phyloP scores from a whole-genome alignment of 2,113 vertebrate species.

The Dipodomys merriami region DNA sequence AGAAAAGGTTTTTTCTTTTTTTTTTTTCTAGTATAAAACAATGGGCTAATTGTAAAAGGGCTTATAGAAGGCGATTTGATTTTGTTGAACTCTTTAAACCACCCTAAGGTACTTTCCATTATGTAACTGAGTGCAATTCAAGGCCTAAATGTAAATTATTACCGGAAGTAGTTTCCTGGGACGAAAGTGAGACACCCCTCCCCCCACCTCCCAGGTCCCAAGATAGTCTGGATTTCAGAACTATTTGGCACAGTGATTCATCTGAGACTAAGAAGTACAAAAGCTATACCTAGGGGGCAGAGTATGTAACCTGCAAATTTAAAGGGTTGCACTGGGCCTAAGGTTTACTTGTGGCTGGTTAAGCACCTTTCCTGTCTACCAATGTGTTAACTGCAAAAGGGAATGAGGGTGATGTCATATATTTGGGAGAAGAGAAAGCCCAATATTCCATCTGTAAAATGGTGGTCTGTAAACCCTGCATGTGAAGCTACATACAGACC shows the following conservation, averaged over 20 bases:
- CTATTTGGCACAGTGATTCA: not conserved
- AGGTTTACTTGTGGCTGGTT: not conserved
- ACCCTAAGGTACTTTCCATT: conserved; percentile 55
- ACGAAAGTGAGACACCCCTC: not conserved
- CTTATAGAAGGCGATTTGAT: conserved; percentile 52
- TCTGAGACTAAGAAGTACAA: not conserved
- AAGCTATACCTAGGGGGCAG: not conserved
- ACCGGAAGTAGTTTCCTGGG: not conserved
- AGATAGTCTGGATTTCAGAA: not conserved
- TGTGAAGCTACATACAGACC: no score
- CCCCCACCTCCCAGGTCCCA: not conserved
- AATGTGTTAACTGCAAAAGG: not conserved
- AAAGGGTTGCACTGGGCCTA: not conserved
- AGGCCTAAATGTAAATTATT: conserved; percentile 8
- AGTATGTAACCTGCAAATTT: not conserved
- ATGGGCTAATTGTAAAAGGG: conserved; percentile 60
- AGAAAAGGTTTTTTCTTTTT: not conserved
- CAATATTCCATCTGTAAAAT: not conserved
- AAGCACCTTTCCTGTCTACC: not conserved
- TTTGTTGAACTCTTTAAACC: conserved; percentile 60
- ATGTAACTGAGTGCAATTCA: conserved; percentile 42
- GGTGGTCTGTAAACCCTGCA: not conserved
- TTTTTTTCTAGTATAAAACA: conserved; percentile 32
- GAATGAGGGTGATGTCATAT: not conserved
- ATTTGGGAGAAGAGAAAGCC: not conserved